phyloP scores from a whole-genome alignment of 2,797 vertebrate genomes.

The Malurus splendens region DNA sequence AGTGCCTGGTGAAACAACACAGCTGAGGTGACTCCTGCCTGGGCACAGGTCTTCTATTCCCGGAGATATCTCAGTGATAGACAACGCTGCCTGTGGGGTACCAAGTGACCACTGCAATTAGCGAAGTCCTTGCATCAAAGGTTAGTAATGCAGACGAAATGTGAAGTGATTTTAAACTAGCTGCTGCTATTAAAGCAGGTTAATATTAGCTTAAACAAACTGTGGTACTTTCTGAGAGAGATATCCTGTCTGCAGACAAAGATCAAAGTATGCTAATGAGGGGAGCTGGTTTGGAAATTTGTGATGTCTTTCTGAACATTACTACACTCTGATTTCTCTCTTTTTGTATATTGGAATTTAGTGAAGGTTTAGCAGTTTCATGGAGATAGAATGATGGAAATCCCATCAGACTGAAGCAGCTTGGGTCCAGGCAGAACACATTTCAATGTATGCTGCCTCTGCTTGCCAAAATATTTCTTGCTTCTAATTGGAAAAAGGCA shows the following conservation, averaged over 20 bases:
- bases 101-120: neutral
- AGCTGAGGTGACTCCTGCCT: neutral
- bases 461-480: neutral
- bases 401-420: neutral
- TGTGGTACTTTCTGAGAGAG: neutral
- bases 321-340: neutral
- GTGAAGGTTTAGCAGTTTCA: neutral
- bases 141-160: neutral
- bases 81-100: neutral
- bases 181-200: neutral
- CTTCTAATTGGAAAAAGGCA: neutral
- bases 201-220: neutral
- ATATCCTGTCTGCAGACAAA: neutral
- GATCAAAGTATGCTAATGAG: accelerated
- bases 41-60: neutral
- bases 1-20: neutral
- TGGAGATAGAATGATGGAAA: neutral
- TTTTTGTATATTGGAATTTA: neutral
- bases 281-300: neutral
- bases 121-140: neutral
- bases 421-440: neutral
- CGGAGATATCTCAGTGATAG: neutral
- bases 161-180: neutral
- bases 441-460: neutral
- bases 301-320: neutral